Evolutionary conservation across 2,888 invertebrate genomes (phyloP), one percentile per base, ranked within the genome.

Genomic region (Julus scanicus): DNA sequence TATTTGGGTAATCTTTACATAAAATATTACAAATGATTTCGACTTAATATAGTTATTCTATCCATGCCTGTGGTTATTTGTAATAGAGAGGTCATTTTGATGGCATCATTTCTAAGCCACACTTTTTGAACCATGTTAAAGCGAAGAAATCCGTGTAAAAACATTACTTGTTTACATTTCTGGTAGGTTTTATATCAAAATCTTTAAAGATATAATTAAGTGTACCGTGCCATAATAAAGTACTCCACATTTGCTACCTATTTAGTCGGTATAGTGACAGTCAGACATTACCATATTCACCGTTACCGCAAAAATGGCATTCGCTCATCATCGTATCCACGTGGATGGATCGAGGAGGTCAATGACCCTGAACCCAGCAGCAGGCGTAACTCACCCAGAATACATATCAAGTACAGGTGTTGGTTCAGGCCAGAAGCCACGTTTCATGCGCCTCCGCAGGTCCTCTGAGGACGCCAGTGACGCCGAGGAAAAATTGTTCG

Each of bases 361-460:
- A 63, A 5, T 63, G 63, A 17, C 63, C 63, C n/a, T 63, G 63
- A n/a, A n/a, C 63, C 63, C 63, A n/a, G 15, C 63, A 63, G 63
- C 1, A 63, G 63, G 63, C 63, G 63, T n/a, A 2, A 6, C 63
- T 2, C 63, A n/a, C 63, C 11, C 63, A 13, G 63, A 13, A 17
- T 63, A 63, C 17, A 15, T 3, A 63, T 17, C 5, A 17, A n/a
- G n/a, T n/a, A 17, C 63, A 15, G n/a, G 63, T n/a, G 63, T n/a
- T 17, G 63, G 5, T 63, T 17, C 63, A n/a, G 63, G n/a, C 2
- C 63, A 63, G n/a, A 63, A 63, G 63, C 63, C 63, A 63, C 84
- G 84, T 84, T 84, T 84, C 44, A 84, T 84, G 84, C 39, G 84
- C 13, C 84, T 84, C 2, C 39, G 44, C 5, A 39, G 84, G 20